phyloP scores from a whole-genome alignment of 1,140 invertebrate species.

The Procambarus virginalis region DNA sequence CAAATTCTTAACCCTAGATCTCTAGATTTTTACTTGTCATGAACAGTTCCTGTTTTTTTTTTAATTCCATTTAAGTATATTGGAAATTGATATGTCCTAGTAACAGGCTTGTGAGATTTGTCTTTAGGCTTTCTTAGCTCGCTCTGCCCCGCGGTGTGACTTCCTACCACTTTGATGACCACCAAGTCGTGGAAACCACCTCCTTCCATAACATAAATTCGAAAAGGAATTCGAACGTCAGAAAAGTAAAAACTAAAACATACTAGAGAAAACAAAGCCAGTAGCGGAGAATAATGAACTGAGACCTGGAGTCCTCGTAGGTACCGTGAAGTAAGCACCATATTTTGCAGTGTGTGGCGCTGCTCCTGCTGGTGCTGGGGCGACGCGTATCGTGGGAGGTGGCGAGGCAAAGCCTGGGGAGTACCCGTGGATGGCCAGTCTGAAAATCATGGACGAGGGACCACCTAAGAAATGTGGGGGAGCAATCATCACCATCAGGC shows the following conservation, averaged over 20 bases:
- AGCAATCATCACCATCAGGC: not conserved
- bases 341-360: constrained; percentile 16
- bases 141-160: not conserved
- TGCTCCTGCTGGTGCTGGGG: not conserved
- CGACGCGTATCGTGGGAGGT: constrained; percentile 31
- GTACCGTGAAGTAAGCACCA: no score
- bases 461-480: not conserved
- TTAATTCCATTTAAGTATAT: no score
- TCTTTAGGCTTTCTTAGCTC: no score
- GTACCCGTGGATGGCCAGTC: constrained; percentile 30
- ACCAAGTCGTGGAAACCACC: not conserved
- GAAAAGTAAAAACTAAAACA: not conserved
- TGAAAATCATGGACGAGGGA: not conserved
- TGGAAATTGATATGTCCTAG: no score
- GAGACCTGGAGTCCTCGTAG: not conserved
- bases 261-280: not conserved
- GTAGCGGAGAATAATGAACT: not conserved
- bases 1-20: no score
- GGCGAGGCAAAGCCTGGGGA: not conserved
- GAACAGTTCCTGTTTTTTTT: no score
- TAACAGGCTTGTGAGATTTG: no score
- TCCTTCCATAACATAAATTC: not conserved
- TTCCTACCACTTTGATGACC: not conserved
- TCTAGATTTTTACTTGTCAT: no score
- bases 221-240: not conserved